Base-by-base conservation (phyloP, 2,113 vertebrate genomes). In the Nannospalax galili region DNA sequence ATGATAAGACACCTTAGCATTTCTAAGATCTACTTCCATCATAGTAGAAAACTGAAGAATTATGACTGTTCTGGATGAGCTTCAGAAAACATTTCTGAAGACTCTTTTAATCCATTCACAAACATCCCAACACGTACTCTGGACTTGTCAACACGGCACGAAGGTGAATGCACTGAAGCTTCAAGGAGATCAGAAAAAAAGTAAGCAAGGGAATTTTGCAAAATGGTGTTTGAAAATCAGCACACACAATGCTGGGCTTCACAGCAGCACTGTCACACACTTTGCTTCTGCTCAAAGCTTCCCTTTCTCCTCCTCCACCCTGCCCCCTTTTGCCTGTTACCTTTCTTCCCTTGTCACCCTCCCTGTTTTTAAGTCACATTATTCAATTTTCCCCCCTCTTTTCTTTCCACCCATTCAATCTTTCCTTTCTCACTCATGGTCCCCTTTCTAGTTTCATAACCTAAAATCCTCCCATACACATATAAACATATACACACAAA, bases 1-100 rank as follows among this genome's bases (percentile, higher is more conserved):
- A 48, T 58, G 91, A 79, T 80, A 45, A 97, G 93, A n/a, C 5
- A 93, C 58, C 3, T 84, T 95, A 62, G 48, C 20, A 12, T 60
- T 81, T 90, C 77, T 64, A 70, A 32, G 35, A 82, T 70, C 17
- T 40, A 45, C 28, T 70, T 67, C 82, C 19, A 93, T 95, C 81
- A 85, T 15, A 84, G 26, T 73, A 72, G 56, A 77, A 94, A 84
- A 75, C 12, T 37, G 12, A 77, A 64, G 19, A 75, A 28, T 16
- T 12, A 78, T 78, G 32, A 48, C 48, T 48, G 28, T 37, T 28
- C 1, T 81, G 12, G 3, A 69, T 77, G 56, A 73, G n/a, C 85
- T 70, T 74, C 30, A 74, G 14, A 84, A 37, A 90, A 77, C 1
- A 62, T 58, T 87, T 87, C 35, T 32, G 40, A 86, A 10, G 5